Evolutionary conservation across 53 echinoderm and acorn worm genomes (phyloP), one percentile per base, ranked within the genome.

Genomic region (Patiria pectinifera): DNA sequence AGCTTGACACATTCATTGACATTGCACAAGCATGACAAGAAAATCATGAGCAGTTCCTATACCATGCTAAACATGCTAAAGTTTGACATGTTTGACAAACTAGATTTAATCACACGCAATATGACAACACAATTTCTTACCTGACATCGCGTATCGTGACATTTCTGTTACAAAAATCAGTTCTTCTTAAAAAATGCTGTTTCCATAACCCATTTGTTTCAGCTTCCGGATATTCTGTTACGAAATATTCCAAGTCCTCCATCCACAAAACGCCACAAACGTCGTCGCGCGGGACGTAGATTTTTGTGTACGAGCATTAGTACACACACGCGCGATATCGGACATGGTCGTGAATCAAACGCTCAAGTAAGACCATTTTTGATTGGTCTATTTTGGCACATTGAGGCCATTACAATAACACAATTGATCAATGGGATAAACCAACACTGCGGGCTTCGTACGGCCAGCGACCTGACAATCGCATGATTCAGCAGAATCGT

Each of bases 401-500:
- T 74, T n/a, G 4, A 79, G 0, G 12, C 14, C 11, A 48, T 79
- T 19, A 45, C 46, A n/a, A 79, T 15, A 47, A 48, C 44, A 45
- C 80, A 14, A 47, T 18, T 5, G 47, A 48, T 45, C 45, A 79
- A 79, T 79, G 43, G 80, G 80, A 79, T 13, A 14, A 79, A 18
- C 47, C 24, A 25, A 79, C 80, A 45, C 45, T 79, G 22, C 8
- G 22, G 22, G 24, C 24, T n/a, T 74, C 74, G 24, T 74, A 5
- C 70, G 74, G 23, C 4, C 19, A 24, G 74, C 74, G 74, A 74
- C 74, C 74, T 4, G 21, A n/a, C 24, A 74, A 79, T 79, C 48
- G 80, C 80, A 79, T 79, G 80, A 79, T 79, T 79, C 80, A 79
- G 80, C 80, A 79, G 45, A 79, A 46, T 74, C 9, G 48, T 45